These are phyloP conservation scores for Sarcophaga variegata DNA, from an alignment of 2,888 invertebrate species.

Conservation along the genomic window DNA sequence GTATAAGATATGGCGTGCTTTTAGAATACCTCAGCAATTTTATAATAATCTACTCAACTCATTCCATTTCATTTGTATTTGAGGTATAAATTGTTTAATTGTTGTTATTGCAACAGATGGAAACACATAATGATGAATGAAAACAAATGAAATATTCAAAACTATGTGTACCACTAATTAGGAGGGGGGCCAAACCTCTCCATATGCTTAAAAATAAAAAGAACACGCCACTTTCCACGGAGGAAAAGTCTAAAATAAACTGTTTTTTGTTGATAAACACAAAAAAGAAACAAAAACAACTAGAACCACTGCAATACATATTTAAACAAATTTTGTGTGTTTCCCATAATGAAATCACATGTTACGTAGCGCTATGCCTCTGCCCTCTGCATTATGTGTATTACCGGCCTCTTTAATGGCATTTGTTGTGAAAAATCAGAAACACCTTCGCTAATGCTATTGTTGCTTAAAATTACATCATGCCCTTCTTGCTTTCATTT, in stretches of 20 bases:
- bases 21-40: too few species aligned
- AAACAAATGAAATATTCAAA: constrained; percentile 22
- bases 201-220: not conserved
- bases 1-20: not conserved
- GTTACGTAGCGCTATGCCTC: not conserved
- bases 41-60: too few species aligned
- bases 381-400: not conserved
- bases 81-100: too few species aligned
- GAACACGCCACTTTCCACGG: not conserved
- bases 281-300: not conserved
- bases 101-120: constrained; percentile 7
- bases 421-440: not conserved
- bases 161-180: not conserved
- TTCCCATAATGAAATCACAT: not conserved
- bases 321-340: not conserved
- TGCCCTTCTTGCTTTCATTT: constrained; percentile 48
- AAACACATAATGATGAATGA: constrained; percentile 41
- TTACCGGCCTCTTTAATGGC: not conserved
- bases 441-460: not conserved
- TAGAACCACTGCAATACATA: not conserved
- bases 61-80: too few species aligned
- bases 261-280: not conserved
- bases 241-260: not conserved
- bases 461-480: constrained; percentile 54
- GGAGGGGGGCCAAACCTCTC: not conserved